Evolutionary conservation across 2,113 vertebrate species (phyloP).

Genomic region (Muscicapa adusta): DNA sequence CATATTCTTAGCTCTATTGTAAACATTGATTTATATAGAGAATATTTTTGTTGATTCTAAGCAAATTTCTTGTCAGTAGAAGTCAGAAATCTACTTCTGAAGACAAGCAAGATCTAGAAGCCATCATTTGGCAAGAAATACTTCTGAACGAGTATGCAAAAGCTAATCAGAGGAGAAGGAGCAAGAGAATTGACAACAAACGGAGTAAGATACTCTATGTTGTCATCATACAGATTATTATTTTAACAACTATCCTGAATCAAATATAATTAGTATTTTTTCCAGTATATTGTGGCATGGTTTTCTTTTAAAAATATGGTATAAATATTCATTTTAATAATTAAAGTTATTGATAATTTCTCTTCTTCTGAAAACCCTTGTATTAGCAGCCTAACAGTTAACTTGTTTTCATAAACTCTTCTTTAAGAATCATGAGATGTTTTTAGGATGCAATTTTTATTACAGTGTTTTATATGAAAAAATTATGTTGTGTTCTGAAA

Average conservation of each 20-base stretch:
- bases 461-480: neutral
- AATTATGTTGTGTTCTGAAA: neutral
- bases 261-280: neutral
- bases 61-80: slow-evolving; percentile 37
- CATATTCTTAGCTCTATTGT: neutral
- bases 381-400: neutral
- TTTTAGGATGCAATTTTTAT: neutral
- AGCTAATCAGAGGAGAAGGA: slow-evolving; percentile 28
- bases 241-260: neutral
- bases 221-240: neutral
- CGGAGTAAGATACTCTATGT: slow-evolving; percentile 45
- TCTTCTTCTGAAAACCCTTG: neutral
- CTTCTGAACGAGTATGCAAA: neutral
- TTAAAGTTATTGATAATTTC: neutral
- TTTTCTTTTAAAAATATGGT: neutral
- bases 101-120: neutral
- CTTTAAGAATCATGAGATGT: neutral
- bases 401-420: neutral
- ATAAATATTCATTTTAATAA: neutral
- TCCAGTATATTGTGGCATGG: neutral
- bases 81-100: slow-evolving; percentile 8
- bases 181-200: slow-evolving; percentile 24
- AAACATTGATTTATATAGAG: neutral
- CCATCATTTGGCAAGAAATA: neutral
- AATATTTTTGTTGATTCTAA: slow-evolving; percentile 16